Conservation (phyloP, 2,888 invertebrate species). For the Epinotia bilunana region DNA sequence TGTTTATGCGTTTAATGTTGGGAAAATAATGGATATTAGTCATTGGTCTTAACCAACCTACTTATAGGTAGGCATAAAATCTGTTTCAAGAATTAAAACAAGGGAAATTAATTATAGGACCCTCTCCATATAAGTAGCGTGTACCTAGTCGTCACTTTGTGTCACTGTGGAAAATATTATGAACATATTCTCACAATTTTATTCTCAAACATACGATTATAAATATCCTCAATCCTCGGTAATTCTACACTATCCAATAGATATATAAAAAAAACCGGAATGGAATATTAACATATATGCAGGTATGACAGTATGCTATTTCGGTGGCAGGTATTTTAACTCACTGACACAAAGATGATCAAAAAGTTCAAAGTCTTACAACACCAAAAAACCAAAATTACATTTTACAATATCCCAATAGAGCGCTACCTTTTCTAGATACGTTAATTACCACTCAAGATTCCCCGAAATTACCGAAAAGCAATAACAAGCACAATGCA, state of each 20-base stretch:
- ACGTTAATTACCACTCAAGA: slow-evolving; percentile 12
- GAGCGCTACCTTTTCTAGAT: slow-evolving; percentile 8
- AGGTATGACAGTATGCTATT: too few species aligned
- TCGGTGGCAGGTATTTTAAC: background rate
- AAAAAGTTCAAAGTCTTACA: too few species aligned
- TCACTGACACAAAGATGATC: background rate
- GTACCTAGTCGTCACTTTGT: too few species aligned
- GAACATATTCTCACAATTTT: too few species aligned
- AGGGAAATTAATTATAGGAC: background rate
- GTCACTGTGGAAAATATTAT: too few species aligned
- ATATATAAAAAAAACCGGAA: too few species aligned
- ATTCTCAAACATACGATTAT: too few species aligned
- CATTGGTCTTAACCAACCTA: too few species aligned
- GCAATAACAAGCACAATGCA: slow-evolving; percentile 54
- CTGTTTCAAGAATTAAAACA: background rate
- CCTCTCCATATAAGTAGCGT: background rate
- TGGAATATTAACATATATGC: background rate
- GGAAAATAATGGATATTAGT: slow-evolving; percentile 7
- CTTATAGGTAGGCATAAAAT: background rate
- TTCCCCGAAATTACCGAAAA: slow-evolving; percentile 46
- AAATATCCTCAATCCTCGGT: too few species aligned
- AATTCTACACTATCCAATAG: too few species aligned
- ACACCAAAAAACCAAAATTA: background rate
- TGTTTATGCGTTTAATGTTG: slow-evolving; percentile 26
- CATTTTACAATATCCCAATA: slow-evolving; percentile 1